Percentiles rank a stretch among this genome's conserved stretches.
Conservation (phyloP, 1,140 invertebrate species). For the Schlechtendalia chinensis region DNA sequence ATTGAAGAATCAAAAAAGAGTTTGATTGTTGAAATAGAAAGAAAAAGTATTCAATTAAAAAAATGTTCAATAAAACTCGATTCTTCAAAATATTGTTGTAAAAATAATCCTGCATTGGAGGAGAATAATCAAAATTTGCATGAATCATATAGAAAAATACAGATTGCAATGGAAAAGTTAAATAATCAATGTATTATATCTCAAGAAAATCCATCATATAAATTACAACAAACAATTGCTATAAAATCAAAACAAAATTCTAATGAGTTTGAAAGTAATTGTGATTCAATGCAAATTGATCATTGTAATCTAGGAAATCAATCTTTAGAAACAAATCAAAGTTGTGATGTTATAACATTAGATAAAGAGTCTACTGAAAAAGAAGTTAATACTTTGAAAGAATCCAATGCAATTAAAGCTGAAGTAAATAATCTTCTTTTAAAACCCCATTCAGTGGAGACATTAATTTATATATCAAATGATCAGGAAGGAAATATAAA, state of each 20-base stretch:
- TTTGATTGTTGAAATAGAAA: conserved; percentile 17
- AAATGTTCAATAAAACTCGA: neutral
- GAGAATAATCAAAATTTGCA: neutral
- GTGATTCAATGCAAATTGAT: neutral
- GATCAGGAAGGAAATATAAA: neutral
- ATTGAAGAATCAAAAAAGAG: conserved; percentile 39
- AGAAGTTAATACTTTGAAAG: neutral
- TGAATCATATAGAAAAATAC: neutral
- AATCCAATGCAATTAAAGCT: neutral
- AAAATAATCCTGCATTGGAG: neutral
- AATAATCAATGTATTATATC: neutral
- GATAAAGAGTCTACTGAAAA: neutral
- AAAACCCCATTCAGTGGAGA: neutral
- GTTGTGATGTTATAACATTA: neutral
- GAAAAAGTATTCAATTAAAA: neutral
- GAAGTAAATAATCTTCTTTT: neutral
- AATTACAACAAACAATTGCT: neutral
- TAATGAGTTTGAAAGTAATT: neutral
- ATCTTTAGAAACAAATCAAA: neutral
- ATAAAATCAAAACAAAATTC: neutral
- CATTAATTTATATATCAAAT: neutral
- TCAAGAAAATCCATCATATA: neutral
- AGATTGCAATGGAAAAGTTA: neutral
- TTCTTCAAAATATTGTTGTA: neutral
- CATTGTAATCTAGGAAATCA: neutral